Percentiles rank a stretch among this genome's conserved stretches.
phyloP scores from a whole-genome alignment of 2,113 vertebrate genomes.

The Mastomys natalensis region DNA sequence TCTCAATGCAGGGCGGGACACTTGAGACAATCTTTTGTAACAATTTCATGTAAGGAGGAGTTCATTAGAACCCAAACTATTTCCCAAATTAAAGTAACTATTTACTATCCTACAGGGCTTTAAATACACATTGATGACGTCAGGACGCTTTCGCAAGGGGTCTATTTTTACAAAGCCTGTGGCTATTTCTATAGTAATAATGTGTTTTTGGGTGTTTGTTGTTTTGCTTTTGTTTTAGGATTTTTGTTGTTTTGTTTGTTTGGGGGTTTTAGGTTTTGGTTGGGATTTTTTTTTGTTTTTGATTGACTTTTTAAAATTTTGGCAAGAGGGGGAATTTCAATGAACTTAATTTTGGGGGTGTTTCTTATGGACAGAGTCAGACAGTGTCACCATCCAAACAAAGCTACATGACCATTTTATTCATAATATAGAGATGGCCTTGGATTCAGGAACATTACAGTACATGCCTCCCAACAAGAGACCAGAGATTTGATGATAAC shows the following conservation, averaged over 20 bases:
- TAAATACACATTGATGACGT: not conserved
- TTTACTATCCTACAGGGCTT: not conserved
- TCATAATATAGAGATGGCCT: not conserved
- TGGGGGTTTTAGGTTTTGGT: too few relatives aligned
- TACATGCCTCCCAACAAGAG: not conserved
- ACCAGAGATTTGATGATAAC: not conserved
- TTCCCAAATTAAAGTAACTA: slow-evolving; percentile 18
- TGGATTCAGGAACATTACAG: not conserved
- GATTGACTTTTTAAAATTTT: not conserved
- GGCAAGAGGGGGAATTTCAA: not conserved
- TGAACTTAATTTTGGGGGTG: not conserved
- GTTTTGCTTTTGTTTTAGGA: too few relatives aligned
- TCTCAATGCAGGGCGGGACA: slow-evolving; percentile 49
- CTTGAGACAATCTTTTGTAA: slow-evolving; percentile 55
- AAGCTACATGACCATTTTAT: not conserved
- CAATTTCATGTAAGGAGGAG: slow-evolving; percentile 46
- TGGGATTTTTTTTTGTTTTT: too few relatives aligned
- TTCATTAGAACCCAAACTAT: slow-evolving; percentile 30
- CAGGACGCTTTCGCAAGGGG: not conserved
- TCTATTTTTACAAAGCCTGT: not conserved
- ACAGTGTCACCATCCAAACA: not conserved
- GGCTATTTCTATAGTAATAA: not conserved
- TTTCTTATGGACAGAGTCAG: not conserved
- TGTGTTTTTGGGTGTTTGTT: not conserved
- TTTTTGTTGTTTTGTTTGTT: too few relatives aligned